Base-by-base conservation (phyloP, 2,113 vertebrate genomes). In the Vidua macroura region DNA sequence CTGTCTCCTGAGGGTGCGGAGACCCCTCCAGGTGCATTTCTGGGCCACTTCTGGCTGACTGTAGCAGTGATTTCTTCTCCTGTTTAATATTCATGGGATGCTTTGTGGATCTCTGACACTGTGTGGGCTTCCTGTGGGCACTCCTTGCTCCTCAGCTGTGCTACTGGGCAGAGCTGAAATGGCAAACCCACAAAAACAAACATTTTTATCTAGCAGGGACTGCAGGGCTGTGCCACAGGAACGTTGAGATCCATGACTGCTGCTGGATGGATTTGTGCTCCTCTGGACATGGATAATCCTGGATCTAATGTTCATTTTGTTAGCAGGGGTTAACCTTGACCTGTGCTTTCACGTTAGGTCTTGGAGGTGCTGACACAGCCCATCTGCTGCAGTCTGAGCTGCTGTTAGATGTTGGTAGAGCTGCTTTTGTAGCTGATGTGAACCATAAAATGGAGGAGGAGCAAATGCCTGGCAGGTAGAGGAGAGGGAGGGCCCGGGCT, bases 191-290 rank as follows among this genome's bases (percentile, higher is more conserved):
- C 21, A 41, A 24, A 49, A 21, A 2, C 11, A 44, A 62, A 22
- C 7, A 2, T 17, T 81, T 73, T 41, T 43, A 22, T 64, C 59
- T 27, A 37, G 10, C 23, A 35, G 52, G 20, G 8, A 19, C 51
- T 74, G 59, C 64, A 51, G 66, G 59, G 12, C n/a, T 86, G 15
- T 69, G 66, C 58, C 35, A 24, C 70, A 66, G 75, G 33, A 92
- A 17, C 4, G 1, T 0, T 0, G 14, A 60, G 33, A 17, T 56
- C 48, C 41, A 28, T 0, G 1, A 69, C 8, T 52, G 37, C 72
- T 90, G 35, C 74, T 7, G 39, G 22, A 7, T 74, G 63, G 46
- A 15, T 86, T 37, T 68, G 15, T 56, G 75, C 37, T 85, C 8
- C 52, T 59, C 2, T 60, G 48, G 84, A 13, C 13, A 2, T 8